Percentiles rank a stretch among this genome's conserved stretches.
phyloP scores from a whole-genome alignment of 2,113 vertebrate genomes.

The Pollachius pollachius region DNA sequence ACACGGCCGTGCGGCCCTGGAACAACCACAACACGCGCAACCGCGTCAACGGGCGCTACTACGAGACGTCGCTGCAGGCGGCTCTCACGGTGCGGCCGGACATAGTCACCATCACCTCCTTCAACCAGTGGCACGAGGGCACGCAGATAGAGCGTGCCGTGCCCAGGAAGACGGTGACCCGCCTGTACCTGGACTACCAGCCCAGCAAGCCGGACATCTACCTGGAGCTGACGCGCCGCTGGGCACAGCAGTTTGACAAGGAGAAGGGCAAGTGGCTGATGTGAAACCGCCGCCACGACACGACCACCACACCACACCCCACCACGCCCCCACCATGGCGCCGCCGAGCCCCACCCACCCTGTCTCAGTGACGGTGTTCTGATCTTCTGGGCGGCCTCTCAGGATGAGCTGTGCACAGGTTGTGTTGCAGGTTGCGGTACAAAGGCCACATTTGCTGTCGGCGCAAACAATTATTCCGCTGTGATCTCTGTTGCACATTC shows the following conservation, averaged over 20 bases:
- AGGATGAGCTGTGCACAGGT: too few species aligned
- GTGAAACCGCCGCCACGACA: conserved; percentile 26
- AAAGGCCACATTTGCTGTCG: too few species aligned
- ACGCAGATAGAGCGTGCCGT: conserved; percentile 86
- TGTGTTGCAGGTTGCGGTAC: too few species aligned
- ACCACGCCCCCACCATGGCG: background rate
- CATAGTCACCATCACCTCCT: conserved; percentile 86
- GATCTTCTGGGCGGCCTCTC: too few species aligned
- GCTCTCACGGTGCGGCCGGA: conserved; percentile 82
- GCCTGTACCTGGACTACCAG: conserved; percentile 84
- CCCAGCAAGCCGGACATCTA: conserved; percentile 81
- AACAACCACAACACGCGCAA: conserved; percentile 90
- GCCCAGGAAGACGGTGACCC: conserved; percentile 82
- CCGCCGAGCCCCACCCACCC: background rate
- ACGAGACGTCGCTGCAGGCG: conserved; percentile 86
- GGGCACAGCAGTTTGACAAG: conserved; percentile 86
- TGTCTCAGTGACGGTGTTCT: too few species aligned
- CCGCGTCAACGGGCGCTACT: conserved; percentile 87
- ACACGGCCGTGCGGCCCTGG: conserved; percentile 87
- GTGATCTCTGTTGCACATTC: too few species aligned
- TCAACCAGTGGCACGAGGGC: conserved; percentile 90
- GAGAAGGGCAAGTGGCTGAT: conserved; percentile 91
- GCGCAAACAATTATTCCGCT: too few species aligned
- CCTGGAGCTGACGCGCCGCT: conserved; percentile 83
- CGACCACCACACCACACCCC: background rate